Evolutionary conservation across 2,113 vertebrate species (phyloP).

Genomic region (Sisor rabdophorus): DNA sequence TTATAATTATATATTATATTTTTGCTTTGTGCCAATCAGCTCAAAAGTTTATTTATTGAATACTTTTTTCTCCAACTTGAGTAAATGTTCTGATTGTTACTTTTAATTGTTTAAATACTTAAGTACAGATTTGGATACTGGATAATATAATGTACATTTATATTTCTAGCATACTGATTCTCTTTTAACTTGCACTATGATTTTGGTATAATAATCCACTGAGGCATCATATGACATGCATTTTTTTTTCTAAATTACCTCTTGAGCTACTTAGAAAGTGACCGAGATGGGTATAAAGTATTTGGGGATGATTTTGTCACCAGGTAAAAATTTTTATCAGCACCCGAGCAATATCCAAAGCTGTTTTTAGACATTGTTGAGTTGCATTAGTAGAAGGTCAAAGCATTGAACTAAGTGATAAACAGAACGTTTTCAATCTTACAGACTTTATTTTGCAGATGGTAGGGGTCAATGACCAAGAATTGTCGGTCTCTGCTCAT

Average conservation of each 20-base stretch:
- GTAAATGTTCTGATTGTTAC: no score
- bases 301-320: conserved; percentile 36
- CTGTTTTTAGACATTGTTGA: conserved; percentile 17
- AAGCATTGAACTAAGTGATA: background rate
- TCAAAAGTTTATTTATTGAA: no score
- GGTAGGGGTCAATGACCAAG: conserved; percentile 17
- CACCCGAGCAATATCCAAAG: conserved; percentile 35
- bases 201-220: conserved; percentile 61
- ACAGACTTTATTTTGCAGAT: conserved; percentile 34
- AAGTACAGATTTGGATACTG: no score
- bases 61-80: no score
- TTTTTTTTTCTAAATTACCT: conserved; percentile 49
- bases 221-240: conserved; percentile 56
- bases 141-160: background rate
- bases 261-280: conserved; percentile 65
- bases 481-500: conserved; percentile 10
- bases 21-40: no score
- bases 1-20: no score
- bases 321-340: conserved; percentile 41
- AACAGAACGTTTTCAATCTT: conserved; percentile 1
- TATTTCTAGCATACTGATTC: background rate
- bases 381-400: conserved; percentile 20
- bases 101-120: no score
- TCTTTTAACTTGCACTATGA: conserved; percentile 36
- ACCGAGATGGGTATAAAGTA: conserved; percentile 55